Evolutionary conservation across 2,113 vertebrate species (phyloP).

Genomic region (Dasyurus viverrinus): DNA sequence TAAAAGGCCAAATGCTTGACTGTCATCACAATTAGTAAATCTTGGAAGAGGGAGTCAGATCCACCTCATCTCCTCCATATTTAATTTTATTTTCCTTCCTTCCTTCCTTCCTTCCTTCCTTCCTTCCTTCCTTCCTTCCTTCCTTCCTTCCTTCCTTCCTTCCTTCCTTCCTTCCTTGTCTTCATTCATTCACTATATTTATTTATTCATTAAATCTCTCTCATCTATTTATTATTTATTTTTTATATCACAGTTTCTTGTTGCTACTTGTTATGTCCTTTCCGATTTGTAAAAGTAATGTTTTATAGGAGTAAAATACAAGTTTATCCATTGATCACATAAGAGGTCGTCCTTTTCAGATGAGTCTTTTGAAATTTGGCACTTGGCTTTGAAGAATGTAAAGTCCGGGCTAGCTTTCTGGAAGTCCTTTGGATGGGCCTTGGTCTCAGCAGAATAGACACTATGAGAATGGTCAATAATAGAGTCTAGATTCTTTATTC

Average conservation of each 20-base stretch:
- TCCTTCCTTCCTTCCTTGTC: no score
- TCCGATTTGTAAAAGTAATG: background rate
- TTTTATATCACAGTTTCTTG: background rate
- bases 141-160: no score
- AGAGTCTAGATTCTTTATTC: no score
- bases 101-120: no score
- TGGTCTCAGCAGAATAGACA: no score
- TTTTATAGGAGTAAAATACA: slow-evolving; percentile 13
- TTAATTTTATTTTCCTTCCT: background rate
- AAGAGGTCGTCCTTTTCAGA: slow-evolving; percentile 13
- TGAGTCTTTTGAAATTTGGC: background rate
- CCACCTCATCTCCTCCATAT: background rate
- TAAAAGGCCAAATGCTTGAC: background rate
- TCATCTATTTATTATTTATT: no score
- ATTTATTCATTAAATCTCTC: no score
- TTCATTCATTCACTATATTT: no score
- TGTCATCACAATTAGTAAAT: background rate
- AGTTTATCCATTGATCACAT: background rate
- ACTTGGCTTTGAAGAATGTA: background rate
- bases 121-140: no score
- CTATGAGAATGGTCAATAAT: no score
- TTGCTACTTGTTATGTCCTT: background rate
- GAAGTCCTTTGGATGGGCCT: no score
- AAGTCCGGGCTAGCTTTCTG: no score
- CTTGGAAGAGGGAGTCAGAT: background rate